phyloP scores from a whole-genome alignment of 2,113 vertebrate genomes.

The Gavialis gangeticus region DNA sequence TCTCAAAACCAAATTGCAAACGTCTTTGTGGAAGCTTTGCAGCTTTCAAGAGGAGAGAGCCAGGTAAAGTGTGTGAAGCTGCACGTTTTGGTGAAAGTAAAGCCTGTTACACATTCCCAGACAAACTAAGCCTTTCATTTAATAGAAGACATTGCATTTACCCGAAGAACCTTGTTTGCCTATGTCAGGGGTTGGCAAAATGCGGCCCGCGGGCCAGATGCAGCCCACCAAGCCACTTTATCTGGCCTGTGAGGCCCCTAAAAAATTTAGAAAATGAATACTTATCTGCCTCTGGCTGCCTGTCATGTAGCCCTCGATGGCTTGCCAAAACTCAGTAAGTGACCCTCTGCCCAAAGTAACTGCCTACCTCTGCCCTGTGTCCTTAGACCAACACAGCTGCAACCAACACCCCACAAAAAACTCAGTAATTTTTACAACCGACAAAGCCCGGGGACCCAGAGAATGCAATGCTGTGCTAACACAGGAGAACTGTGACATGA shows the following conservation, averaged over 20 bases:
- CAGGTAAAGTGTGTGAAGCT: background rate
- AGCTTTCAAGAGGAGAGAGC: background rate
- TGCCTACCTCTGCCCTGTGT: background rate
- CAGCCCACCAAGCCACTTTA: too few species aligned
- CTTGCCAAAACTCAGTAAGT: too few species aligned
- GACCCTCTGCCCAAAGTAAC: too few species aligned
- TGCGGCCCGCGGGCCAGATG: too few species aligned
- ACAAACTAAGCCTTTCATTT: background rate
- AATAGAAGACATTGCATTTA: background rate
- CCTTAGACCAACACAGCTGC: background rate
- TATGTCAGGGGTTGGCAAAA: background rate
- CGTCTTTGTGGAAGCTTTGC: accelerated
- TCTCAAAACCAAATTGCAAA: background rate
- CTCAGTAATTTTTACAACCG: background rate
- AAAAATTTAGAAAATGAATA: too few species aligned
- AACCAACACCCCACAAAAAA: background rate
- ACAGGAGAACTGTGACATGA: background rate
- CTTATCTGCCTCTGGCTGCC: too few species aligned
- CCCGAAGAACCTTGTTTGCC: too few species aligned
- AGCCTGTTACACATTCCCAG: background rate
- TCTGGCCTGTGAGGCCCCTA: too few species aligned
- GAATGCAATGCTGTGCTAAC: background rate
- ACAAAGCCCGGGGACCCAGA: background rate
- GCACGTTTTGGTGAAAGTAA: background rate
- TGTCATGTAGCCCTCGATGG: too few species aligned